Base-by-base conservation (phyloP, 2,888 invertebrate genomes). In the Lepidonotus clava region DNA sequence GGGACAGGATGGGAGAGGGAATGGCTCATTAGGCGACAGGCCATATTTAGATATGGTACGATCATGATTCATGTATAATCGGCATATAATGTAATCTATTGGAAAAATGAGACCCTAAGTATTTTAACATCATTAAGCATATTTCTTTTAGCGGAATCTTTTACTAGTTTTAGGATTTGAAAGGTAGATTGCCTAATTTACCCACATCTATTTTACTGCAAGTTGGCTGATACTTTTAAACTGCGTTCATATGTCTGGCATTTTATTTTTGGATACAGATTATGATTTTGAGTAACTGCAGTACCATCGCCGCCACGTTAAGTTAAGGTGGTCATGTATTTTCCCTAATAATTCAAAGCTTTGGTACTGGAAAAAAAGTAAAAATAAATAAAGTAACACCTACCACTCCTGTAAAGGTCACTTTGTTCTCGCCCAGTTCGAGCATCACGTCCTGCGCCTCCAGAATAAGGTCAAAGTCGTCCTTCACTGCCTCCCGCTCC, bases 381-480 rank as follows among this genome's bases (percentile, higher is more conserved):
- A 46, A 46, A 46, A 46, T 11, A 46, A 46, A 46, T 46, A 11
- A 18, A 14, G 56, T n/a, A n/a, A 56, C 56, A 8, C 56, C 8
- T 90, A 95, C 95, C 93, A 94, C 93, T 87, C 92, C 92, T 80
- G 90, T 90, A 21, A 95, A 91, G n/a, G 90, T 89, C 38, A 95
- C 88, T 24, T 89, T 90, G 90, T 95, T 95, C 36, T 90, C 90
- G 71, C 95, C 95, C 34, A 95, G 95, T 87, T 93, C 90, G n/a
- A 95, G 89, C 1, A 90, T 89, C 84, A 95, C 91, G 90, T 94
- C 91, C 53, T 91, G 88, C 0, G 94, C 93, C 21, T 92, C 92
- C n/a, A 97, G 95, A 87, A 95, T 95, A 87, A 95, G 95, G 28
- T 95, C 95, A 90, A 96, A 97, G 92, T 96, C 96, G 67, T 96